A percentile compares a stretch with the other conserved stretches of the same genome.
phyloP scores from a whole-genome alignment of 2,888 invertebrate genomes.

The Biston betularia region DNA sequence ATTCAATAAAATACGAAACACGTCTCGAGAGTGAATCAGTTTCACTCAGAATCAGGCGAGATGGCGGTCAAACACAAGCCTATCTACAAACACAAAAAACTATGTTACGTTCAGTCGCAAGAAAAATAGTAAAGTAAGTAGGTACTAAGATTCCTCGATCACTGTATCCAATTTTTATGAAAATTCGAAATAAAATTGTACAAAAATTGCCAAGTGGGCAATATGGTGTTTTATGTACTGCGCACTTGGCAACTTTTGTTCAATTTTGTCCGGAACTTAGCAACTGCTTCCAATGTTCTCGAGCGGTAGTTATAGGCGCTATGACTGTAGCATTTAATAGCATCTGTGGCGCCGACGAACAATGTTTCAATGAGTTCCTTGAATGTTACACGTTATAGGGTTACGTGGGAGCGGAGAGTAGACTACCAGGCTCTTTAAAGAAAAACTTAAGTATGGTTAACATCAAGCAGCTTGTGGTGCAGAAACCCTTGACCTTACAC shows the following conservation, averaged over 20 bases:
- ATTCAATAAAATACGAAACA: too few relatives aligned
- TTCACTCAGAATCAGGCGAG: too few relatives aligned
- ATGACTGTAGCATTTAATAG: conserved; percentile 34
- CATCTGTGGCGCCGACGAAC: conserved; percentile 40
- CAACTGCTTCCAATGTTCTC: conserved; percentile 7
- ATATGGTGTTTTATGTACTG: neutral
- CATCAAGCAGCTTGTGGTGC: too few relatives aligned
- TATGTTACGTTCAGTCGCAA: too few relatives aligned
- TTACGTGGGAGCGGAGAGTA: conserved; percentile 17
- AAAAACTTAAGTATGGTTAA: neutral
- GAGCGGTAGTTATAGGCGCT: conserved; percentile 21
- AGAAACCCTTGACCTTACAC: too few relatives aligned
- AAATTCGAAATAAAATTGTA: neutral
- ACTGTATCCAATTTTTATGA: neutral
- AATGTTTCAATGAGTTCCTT: conserved; percentile 38
- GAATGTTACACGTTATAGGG: conserved; percentile 31
- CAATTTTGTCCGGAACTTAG: conserved; percentile 1
- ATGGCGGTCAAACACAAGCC: too few relatives aligned
- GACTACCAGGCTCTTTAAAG: neutral
- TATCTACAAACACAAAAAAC: too few relatives aligned
- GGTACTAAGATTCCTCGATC: too few relatives aligned
- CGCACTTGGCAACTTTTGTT: neutral
- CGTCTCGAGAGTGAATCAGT: too few relatives aligned
- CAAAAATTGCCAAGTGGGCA: neutral
- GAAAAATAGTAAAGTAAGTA: too few relatives aligned